Base-by-base conservation (phyloP, 1,140 invertebrate genomes). In the Orius laevigatus region DNA sequence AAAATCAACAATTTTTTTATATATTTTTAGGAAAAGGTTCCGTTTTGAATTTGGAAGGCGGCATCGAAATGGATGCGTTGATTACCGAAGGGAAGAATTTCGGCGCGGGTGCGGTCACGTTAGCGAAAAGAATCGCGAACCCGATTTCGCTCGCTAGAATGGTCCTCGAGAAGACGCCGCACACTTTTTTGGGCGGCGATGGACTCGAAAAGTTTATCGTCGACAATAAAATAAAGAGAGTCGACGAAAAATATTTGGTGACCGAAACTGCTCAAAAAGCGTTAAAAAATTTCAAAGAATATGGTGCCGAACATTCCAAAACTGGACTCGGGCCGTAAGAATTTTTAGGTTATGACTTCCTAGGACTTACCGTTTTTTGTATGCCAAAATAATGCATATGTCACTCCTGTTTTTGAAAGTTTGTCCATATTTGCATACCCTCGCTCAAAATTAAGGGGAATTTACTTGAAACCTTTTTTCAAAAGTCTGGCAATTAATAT, bases 31-130 rank as follows among this genome's bases (percentile, higher is more conserved):
- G 81, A 40, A 72, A 70, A 56, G 82, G 82, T 15, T 76, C 79
- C 0, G 74, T 74, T 12, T 60, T 84, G 32, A 84, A 77, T 53
- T 58, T 65, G 15, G 67, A 68, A 43, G 79, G 78, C 9, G 64
- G 74, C 42, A 73, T 85, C 0, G 79, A 84, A 66, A 76, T 84
- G 75, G 82, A 87, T 63, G 81, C 84, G 1, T 72, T 78, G 42
- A 70, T 87, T 12, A 81, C 84, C 72, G 70, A 81, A 54, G 84
- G 84, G 1, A 62, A 55, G 1, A 61, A 67, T 20, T 56, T 78
- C 33, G 61, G 66, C 40, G 70, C 70, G 33, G 76, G 75, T 44
- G 67, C 63, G 35, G 69, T 75, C 6, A 76, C 75, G 4, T 67
- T 74, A 36, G 65, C 86, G 5, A 72, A 69, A 45, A 74, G 80